Evolutionary conservation across 1,140 invertebrate species (phyloP).

Genomic region (Bilobella aurantiaca): DNA sequence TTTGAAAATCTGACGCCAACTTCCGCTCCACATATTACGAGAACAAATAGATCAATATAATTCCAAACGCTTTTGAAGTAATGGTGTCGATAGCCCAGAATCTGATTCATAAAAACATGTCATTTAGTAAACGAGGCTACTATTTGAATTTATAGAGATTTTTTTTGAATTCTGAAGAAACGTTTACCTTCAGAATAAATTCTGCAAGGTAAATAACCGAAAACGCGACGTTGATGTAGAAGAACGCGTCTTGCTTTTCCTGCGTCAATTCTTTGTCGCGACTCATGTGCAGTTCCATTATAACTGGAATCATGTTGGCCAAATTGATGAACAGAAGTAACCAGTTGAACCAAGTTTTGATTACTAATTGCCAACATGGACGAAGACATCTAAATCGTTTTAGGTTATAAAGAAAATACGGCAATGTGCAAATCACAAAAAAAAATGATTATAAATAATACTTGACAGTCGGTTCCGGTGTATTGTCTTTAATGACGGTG

Average conservation of each 20-base stretch:
- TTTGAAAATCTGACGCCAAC: background rate
- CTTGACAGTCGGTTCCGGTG: background rate
- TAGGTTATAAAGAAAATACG: background rate
- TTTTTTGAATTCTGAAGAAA: background rate
- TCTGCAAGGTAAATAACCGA: constrained; percentile 19
- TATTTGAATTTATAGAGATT: no score
- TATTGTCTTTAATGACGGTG: background rate
- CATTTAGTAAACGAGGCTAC: no score
- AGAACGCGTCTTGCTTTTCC: constrained; percentile 11
- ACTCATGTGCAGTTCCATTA: constrained; percentile 26
- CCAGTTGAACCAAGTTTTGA: constrained; percentile 17
- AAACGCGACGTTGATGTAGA: constrained; percentile 17
- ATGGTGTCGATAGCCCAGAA: constrained; percentile 11
- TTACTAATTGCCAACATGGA: constrained; percentile 20
- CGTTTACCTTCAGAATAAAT: constrained; percentile 19
- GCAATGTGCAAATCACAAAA: background rate
- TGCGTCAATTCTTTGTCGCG: background rate
- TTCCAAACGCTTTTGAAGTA: constrained; percentile 24
- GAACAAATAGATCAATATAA: constrained; percentile 18
- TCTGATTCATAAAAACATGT: constrained; percentile 2
- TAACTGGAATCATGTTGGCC: constrained; percentile 21
- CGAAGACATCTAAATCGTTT: constrained; percentile 2
- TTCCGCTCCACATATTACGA: constrained; percentile 14
- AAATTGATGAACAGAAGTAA: constrained; percentile 20
- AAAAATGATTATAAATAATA: background rate